These are phyloP conservation scores for Aphelenchoides fujianensis DNA, from an alignment of 1,140 invertebrate genomes.

Conservation along the genomic window DNA sequence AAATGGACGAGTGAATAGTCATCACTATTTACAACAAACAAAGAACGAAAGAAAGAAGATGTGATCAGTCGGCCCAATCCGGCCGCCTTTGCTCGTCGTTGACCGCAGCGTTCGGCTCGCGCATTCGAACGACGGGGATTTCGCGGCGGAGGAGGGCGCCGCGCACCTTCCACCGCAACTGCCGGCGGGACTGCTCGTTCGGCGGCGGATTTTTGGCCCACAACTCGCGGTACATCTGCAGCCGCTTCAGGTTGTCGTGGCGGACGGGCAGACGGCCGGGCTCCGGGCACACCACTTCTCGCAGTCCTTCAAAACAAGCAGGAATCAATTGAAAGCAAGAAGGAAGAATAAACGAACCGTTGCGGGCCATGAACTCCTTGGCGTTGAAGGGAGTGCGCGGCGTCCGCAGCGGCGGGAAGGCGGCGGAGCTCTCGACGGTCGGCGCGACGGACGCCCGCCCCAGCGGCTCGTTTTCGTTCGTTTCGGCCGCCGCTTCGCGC, in stretches of 20 bases:
- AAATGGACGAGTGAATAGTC: no score
- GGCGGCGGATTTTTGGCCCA: conserved; percentile 43
- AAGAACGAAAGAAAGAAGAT: no score
- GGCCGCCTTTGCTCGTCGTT: not conserved
- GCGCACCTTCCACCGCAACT: conserved; percentile 46
- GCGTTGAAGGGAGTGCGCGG: no score
- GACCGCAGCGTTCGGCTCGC: no score
- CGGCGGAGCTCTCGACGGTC: no score
- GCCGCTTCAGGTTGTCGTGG: conserved; percentile 39
- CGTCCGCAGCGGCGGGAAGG: no score
- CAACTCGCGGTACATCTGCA: conserved; percentile 37
- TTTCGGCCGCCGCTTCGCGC: no score
- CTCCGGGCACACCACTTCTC: conserved; percentile 8
- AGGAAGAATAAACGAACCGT: no score
- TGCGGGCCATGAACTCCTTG: not conserved
- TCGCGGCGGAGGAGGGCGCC: conserved; percentile 27
- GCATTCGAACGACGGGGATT: conserved; percentile 17
- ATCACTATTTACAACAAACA: no score
- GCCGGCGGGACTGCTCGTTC: conserved; percentile 40
- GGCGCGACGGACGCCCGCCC: no score
- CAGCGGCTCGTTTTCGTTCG: no score
- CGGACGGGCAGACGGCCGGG: conserved; percentile 46
- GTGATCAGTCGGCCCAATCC: not conserved
- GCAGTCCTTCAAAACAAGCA: conserved; percentile 9
- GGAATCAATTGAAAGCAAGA: not conserved